Conservation (phyloP, 1,140 invertebrate genomes). For the Saccostrea echinata region DNA sequence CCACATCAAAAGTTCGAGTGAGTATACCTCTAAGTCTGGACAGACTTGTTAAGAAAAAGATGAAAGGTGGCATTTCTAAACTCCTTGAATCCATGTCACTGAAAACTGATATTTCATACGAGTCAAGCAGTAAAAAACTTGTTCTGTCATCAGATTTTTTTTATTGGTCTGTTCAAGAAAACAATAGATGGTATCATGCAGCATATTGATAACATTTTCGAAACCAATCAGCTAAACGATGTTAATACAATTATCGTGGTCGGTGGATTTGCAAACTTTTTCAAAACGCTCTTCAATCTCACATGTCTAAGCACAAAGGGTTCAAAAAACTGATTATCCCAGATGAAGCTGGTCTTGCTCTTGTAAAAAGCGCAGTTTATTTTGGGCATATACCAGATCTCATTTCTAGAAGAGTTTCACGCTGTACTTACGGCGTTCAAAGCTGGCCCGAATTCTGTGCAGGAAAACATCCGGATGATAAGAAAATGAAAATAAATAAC, state of each 20-base stretch:
- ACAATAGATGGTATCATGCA: conserved; percentile 23
- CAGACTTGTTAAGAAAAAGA: background rate
- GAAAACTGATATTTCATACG: background rate
- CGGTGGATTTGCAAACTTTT: conserved; percentile 50
- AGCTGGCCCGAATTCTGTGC: conserved; percentile 43
- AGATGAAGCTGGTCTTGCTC: conserved; percentile 49
- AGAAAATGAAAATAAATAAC: conserved; percentile 38
- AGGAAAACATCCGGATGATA: conserved; percentile 27
- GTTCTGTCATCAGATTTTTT: background rate
- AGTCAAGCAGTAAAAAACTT: conserved; percentile 14
- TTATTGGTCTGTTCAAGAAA: conserved; percentile 34
- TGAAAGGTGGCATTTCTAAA: background rate
- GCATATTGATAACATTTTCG: conserved; percentile 16
- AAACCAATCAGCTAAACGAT: background rate
- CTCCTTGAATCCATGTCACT: background rate
- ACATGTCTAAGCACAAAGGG: background rate
- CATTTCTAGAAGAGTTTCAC: conserved; percentile 5
- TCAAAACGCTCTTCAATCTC: conserved; percentile 18
- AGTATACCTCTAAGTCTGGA: background rate
- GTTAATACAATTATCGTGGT: conserved; percentile 48
- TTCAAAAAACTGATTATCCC: conserved; percentile 42
- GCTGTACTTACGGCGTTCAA: conserved; percentile 48
- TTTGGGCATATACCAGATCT: conserved; percentile 45
- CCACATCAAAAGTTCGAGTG: background rate
- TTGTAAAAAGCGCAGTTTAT: conserved; percentile 51